Conservation (phyloP, 2,797 vertebrate species). For the Psittacula derbiana region DNA sequence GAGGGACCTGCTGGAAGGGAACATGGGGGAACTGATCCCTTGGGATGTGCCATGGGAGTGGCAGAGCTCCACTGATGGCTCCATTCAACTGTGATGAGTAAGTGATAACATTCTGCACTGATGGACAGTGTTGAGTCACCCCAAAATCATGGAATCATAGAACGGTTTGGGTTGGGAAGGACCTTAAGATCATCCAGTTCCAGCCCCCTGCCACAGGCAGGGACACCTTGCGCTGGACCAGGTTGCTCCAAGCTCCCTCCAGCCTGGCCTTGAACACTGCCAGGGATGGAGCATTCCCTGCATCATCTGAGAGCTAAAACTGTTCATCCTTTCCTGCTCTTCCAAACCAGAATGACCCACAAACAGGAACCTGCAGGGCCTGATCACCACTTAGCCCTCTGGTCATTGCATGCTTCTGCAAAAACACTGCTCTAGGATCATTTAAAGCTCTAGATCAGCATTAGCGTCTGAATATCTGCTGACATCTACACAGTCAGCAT, state of each 20-base stretch:
- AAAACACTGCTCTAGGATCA: background rate
- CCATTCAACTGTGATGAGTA: background rate
- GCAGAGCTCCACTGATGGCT: background rate
- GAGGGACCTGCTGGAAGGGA: background rate
- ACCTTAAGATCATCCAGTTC: background rate
- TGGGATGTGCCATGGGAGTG: accelerated
- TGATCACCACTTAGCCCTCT: background rate
- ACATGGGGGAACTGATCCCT: accelerated
- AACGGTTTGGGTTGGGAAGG: background rate
- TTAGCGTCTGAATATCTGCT: background rate
- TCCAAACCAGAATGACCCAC: background rate
- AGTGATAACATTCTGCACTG: background rate
- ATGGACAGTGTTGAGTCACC: background rate
- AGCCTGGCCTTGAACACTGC: background rate
- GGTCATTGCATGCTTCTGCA: background rate
- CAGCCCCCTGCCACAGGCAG: background rate
- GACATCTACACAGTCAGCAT: background rate
- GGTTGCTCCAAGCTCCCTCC: background rate
- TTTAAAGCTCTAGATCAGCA: background rate
- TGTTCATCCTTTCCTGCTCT: background rate
- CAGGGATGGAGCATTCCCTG: background rate
- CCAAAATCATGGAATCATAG: background rate
- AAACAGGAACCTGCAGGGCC: background rate
- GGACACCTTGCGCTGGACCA: background rate
- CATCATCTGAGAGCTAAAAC: background rate